phyloP scores from a whole-genome alignment of 1,140 invertebrate species.

The Helicoverpa armigera region DNA sequence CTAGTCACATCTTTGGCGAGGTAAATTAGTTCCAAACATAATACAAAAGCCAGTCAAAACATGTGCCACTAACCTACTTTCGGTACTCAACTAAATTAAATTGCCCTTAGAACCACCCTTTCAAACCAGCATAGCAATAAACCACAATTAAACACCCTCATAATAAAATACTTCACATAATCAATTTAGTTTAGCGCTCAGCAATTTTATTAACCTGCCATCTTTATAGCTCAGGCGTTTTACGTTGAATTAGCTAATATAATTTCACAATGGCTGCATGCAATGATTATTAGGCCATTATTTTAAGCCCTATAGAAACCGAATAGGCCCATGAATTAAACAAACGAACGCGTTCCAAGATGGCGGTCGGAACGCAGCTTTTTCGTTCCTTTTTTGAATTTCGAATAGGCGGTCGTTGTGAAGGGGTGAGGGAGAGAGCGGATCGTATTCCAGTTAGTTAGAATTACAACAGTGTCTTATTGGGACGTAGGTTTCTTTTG shows the following conservation, averaged over 20 bases:
- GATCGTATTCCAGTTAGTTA: constrained; percentile 54
- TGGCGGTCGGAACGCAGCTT: constrained; percentile 68
- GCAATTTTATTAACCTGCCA: constrained; percentile 23
- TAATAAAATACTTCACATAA: constrained; percentile 9
- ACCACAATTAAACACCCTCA: constrained; percentile 28
- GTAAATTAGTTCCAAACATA: not conserved
- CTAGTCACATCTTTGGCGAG: not conserved
- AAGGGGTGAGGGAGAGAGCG: constrained; percentile 47
- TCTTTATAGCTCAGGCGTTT: constrained; percentile 22
- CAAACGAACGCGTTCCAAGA: constrained; percentile 57
- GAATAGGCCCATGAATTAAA: constrained; percentile 49
- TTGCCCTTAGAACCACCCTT: constrained; percentile 10
- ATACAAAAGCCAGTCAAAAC: not conserved
- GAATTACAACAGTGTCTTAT: constrained; percentile 51
- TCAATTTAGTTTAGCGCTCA: constrained; percentile 29
- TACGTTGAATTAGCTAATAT: constrained; percentile 38
- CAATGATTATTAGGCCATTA: constrained; percentile 26
- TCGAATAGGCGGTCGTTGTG: constrained; percentile 64
- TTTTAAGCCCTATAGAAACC: constrained; percentile 32
- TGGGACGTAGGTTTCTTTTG: constrained; percentile 22
- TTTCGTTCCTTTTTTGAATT: constrained; percentile 73
- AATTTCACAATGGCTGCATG: constrained; percentile 20
- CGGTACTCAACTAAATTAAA: not conserved
- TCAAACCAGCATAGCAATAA: constrained; percentile 24
- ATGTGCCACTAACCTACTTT: constrained; percentile 28